Evolutionary conservation across 1,140 invertebrate species (phyloP).

Genomic region (Chelonus insularis): DNA sequence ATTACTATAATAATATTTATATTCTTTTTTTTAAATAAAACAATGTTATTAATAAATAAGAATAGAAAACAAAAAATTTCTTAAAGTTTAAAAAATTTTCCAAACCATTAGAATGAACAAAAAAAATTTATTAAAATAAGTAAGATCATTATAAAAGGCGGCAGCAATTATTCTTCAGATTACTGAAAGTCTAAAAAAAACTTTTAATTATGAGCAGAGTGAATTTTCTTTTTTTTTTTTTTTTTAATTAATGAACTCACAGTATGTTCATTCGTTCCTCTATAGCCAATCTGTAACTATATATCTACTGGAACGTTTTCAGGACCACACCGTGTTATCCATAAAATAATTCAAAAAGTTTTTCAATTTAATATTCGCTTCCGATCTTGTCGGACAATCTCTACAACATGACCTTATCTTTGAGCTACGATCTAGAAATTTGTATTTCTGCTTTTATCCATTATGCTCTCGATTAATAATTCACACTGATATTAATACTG

Average conservation of each 20-base stretch:
- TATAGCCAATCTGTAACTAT: neutral
- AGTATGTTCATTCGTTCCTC: neutral
- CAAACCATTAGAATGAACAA: too few species aligned
- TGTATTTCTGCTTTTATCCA: neutral
- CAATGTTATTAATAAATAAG: too few species aligned
- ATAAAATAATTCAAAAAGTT: constrained; percentile 30
- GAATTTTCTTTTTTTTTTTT: neutral
- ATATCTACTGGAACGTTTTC: constrained; percentile 17
- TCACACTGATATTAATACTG: too few species aligned
- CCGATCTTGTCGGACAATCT: constrained; percentile 3
- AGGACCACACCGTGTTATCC: neutral
- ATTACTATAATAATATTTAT: too few species aligned
- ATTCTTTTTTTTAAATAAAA: too few species aligned
- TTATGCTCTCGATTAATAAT: neutral
- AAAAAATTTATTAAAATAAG: too few species aligned
- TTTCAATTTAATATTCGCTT: constrained; percentile 28
- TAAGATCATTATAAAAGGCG: too few species aligned
- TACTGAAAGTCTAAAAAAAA: neutral
- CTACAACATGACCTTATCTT: too few species aligned
- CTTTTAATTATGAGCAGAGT: neutral
- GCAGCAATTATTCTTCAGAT: too few species aligned
- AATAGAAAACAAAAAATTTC: too few species aligned
- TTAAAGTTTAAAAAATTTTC: too few species aligned
- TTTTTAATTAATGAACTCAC: neutral
- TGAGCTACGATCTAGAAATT: neutral